Conservation (phyloP, 2,888 invertebrate species). For the Tachystola acroxantha region DNA sequence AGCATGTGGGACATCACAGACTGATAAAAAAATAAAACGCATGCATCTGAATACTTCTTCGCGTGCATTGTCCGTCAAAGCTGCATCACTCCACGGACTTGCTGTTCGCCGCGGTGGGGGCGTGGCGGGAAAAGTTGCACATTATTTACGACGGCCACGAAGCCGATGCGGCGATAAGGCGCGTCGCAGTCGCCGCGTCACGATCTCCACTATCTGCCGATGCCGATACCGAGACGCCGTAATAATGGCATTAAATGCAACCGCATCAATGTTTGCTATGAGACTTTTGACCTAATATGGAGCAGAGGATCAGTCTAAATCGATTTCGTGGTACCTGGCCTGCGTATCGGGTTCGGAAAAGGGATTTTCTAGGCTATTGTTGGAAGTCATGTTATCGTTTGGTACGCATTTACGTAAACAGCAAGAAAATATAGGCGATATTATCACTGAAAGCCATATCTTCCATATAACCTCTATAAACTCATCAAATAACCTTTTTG, state of each 20-base stretch:
- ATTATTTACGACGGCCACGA: conserved; percentile 77
- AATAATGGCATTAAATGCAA: conserved; percentile 16
- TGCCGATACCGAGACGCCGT: conserved; percentile 18
- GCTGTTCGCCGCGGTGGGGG: conserved; percentile 54
- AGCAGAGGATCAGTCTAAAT: conserved; percentile 26
- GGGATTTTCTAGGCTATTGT: neutral
- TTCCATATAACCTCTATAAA: too few relatives aligned
- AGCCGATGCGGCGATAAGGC: conserved; percentile 74
- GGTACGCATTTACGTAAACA: too few relatives aligned
- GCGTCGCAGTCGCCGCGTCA: conserved; percentile 75
- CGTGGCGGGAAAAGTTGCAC: conserved; percentile 76
- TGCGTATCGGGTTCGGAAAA: neutral
- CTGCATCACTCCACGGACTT: conserved; percentile 39
- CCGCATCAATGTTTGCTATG: conserved; percentile 23
- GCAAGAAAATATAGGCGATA: too few relatives aligned
- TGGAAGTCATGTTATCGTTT: neutral
- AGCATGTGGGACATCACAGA: too few relatives aligned
- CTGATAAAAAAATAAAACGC: too few relatives aligned
- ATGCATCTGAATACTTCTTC: too few relatives aligned
- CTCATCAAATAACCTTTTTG: too few relatives aligned
- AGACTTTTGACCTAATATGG: conserved; percentile 40
- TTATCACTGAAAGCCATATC: too few relatives aligned
- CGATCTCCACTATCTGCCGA: conserved; percentile 71
- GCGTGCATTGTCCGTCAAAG: too few relatives aligned
- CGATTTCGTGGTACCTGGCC: too few relatives aligned